Conservation (phyloP, 2,797 vertebrate genomes). For the Natrix natrix region DNA sequence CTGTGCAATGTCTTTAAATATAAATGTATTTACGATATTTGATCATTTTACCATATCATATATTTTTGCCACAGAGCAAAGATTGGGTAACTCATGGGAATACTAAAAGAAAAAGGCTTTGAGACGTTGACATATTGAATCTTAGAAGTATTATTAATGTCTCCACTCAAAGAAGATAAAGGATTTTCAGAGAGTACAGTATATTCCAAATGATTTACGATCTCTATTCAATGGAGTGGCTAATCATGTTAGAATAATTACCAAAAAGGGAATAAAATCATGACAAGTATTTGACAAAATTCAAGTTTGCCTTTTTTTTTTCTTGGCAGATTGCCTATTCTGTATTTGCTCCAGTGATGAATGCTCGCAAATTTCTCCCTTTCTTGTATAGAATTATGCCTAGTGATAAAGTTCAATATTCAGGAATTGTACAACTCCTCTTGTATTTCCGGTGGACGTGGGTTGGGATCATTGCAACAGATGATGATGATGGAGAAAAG, state of each 20-base stretch:
- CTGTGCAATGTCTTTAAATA: not conserved
- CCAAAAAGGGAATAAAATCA: not conserved
- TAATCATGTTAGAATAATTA: not conserved
- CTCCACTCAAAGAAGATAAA: not conserved
- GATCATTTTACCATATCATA: not conserved
- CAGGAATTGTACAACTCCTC: not conserved
- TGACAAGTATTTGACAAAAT: not conserved
- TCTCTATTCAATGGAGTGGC: not conserved
- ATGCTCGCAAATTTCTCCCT: not conserved
- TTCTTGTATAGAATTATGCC: constrained; percentile 1
- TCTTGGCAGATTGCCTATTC: not conserved
- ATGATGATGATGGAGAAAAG: not conserved
- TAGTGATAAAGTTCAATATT: not conserved
- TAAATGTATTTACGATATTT: not conserved
- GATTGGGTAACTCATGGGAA: not conserved
- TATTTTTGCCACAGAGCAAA: not conserved
- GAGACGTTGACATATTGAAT: not conserved
- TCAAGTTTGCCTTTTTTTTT: not conserved
- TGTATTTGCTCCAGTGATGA: not conserved
- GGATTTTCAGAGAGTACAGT: not conserved
- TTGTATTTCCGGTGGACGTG: not conserved
- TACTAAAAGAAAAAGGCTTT: not conserved
- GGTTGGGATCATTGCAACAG: not conserved
- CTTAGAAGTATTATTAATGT: not conserved
- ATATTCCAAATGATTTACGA: not conserved